Percentiles rank a stretch among this genome's conserved stretches.
These are phyloP conservation scores for Seira sanloemensis DNA, from an alignment of 2,888 invertebrate genomes.

Conservation along the genomic window DNA sequence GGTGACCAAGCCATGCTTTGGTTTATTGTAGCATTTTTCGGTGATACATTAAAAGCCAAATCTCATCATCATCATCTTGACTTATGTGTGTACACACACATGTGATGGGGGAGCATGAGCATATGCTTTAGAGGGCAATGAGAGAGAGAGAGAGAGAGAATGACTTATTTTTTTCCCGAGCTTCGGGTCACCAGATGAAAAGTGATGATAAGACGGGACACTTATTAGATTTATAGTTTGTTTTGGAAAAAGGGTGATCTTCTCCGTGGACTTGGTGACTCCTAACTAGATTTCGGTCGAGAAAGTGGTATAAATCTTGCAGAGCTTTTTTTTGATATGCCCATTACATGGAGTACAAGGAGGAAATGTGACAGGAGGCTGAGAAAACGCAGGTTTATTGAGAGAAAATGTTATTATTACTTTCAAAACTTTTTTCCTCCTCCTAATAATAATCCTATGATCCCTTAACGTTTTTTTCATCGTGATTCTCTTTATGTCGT, in stretches of 20 bases:
- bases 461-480: no score
- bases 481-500: no score
- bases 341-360: no score
- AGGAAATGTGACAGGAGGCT: conserved; percentile 67
- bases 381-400: no score
- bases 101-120: not conserved
- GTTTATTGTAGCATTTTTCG: no score
- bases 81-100: no score
- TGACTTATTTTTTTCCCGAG: no score
- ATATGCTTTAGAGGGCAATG: conserved; percentile 16
- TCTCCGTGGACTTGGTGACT: conserved; percentile 40
- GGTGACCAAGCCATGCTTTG: no score
- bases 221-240: conserved; percentile 74
- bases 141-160: no score
- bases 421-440: conserved; percentile 23
- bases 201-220: conserved; percentile 73
- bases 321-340: no score
- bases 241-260: conserved; percentile 73
- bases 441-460: conserved; percentile 12
- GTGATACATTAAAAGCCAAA: conserved; percentile 1
- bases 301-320: conserved; percentile 68
- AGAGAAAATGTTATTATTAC: conserved; percentile 56
- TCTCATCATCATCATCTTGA: no score
- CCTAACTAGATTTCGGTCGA: not conserved
- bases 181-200: conserved; percentile 73